Conservation (phyloP, 2,113 vertebrate genomes). For the Halcyon senegalensis region DNA sequence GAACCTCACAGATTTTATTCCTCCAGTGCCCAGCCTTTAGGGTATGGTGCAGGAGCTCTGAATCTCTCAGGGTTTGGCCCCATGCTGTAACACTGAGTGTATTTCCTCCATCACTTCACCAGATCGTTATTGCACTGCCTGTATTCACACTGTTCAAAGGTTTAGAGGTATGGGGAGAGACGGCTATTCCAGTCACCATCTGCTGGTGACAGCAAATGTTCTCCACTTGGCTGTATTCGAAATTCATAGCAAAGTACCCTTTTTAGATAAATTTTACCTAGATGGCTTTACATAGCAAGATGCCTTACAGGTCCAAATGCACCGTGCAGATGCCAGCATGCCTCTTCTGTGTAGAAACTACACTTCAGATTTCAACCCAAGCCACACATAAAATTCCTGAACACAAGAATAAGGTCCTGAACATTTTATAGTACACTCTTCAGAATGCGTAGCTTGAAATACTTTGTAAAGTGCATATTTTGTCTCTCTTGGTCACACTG, state of each 20-base stretch:
- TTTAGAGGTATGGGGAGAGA: not conserved
- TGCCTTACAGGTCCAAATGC: not conserved
- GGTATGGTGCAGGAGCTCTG: not conserved
- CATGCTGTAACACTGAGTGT: not conserved
- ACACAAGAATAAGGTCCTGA: not conserved
- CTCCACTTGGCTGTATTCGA: not conserved
- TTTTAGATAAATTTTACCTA: constrained; percentile 27
- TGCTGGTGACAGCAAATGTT: constrained; percentile 12
- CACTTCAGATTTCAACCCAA: not conserved
- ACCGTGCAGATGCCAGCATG: not conserved
- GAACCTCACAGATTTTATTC: not conserved
- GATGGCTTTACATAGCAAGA: not conserved
- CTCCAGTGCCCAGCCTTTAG: not conserved
- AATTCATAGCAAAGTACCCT: constrained; percentile 16
- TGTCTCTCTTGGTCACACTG: not conserved
- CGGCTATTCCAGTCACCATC: constrained; percentile 11
- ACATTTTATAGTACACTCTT: not conserved
- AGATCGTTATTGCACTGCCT: not conserved
- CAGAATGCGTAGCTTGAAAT: not conserved
- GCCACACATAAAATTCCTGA: not conserved
- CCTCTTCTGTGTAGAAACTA: not conserved
- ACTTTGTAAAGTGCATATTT: not conserved
- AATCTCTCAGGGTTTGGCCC: not conserved
- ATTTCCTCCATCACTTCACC: not conserved
- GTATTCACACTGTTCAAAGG: not conserved